Evolutionary conservation across 1,140 invertebrate genomes (phyloP), one percentile per base, ranked within the genome.

Genomic region (Matsumurasca onukii): DNA sequence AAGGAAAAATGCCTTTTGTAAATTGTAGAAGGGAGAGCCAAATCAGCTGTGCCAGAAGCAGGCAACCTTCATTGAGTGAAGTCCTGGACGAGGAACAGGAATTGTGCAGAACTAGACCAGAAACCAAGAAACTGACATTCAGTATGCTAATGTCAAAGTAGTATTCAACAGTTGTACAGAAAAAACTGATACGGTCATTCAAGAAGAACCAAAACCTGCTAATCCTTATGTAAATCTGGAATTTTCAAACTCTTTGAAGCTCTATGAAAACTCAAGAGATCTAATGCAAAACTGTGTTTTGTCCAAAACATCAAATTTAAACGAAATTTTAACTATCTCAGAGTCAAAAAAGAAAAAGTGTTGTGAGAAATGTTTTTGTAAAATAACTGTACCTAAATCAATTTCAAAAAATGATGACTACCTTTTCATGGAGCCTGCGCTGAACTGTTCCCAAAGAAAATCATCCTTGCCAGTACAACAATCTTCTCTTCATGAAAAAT

Each of bases 221-320:
- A 12, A 27, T 2, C 55, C 55, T 78, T 92, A 92, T 76, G 89
- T 86, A 72, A 92, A 92, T 75, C 83, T 91, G 71, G 86, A 90
- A 73, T 92, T 92, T 79, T 89, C 88, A 69, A 83, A 91, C 69
- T 91, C 89, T 0, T 77, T 91, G 29, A 86, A 90, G 75, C 83
- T 89, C 69, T 91, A 91, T 73, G 90, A 92, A 77, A 91, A 91
- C 76, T 87, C 88, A 48, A 89, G 88, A 76, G 88, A 90, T 73
- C 78, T 89, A 52, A 72, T 89, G 55, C 55, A 59, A 59, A 59
- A 27, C 15, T 27, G 25, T 13, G 30, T 27, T 5, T 5, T 59
- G 24, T 59, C 2, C 9, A 27, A 59, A 59, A 2, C 25, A 27
- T 27, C 22, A 52, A 12, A 52, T 15, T 59, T 13, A 59, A 29